These are phyloP conservation scores for Halictus rubicundus DNA, from an alignment of 1,140 invertebrate species.

Conservation along the genomic window DNA sequence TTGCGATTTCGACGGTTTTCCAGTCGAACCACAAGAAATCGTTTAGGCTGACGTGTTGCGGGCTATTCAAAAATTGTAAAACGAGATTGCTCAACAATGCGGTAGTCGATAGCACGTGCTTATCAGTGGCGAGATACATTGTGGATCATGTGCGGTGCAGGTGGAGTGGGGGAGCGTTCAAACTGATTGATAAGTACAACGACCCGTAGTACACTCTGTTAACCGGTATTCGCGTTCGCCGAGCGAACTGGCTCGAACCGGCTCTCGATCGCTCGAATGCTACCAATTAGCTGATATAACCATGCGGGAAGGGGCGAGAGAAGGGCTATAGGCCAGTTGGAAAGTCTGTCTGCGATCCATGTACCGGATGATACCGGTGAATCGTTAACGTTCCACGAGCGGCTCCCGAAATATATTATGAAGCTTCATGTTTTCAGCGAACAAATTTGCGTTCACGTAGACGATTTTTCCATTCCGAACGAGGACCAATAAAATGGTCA, in stretches of 20 bases:
- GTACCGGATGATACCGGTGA: not conserved
- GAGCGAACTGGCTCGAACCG: conserved; percentile 64
- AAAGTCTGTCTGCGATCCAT: not conserved
- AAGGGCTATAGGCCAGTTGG: not conserved
- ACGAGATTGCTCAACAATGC: not conserved
- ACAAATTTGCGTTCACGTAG: too few relatives aligned
- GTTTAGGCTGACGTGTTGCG: too few relatives aligned
- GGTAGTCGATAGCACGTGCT: not conserved
- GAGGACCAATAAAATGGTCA: too few relatives aligned
- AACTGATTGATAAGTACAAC: conserved; percentile 57
- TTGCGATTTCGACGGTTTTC: too few relatives aligned
- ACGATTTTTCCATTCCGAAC: too few relatives aligned
- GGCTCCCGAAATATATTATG: too few relatives aligned
- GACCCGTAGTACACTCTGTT: conserved; percentile 47
- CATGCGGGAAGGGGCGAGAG: not conserved
- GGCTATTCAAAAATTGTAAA: too few relatives aligned
- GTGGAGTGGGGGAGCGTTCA: not conserved
- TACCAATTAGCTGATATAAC: conserved; percentile 37
- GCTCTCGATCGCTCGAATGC: conserved; percentile 37
- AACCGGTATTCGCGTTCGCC: conserved; percentile 56
- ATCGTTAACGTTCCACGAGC: too few relatives aligned
- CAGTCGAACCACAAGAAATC: too few relatives aligned
- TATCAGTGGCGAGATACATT: not conserved
- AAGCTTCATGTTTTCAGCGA: too few relatives aligned
- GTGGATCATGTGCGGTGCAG: not conserved